Conservation (phyloP, 1,140 invertebrate species). For the Pogonomyrmex barbatus region DNA sequence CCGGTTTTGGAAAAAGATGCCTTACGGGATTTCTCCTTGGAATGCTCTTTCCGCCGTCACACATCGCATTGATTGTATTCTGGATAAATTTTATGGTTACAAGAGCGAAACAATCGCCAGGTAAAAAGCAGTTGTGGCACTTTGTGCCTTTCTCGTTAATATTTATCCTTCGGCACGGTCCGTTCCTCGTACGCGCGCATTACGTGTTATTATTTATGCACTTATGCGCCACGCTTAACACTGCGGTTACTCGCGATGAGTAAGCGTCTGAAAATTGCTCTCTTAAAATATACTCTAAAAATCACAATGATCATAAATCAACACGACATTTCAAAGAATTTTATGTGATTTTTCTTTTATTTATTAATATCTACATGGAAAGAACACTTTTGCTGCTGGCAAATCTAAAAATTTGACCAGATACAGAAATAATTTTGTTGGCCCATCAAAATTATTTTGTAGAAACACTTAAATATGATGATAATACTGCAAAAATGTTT, state of each 20-base stretch:
- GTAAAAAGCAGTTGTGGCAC: not conserved
- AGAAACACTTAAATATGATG: no score
- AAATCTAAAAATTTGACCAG: no score
- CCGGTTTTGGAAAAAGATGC: slow-evolving; percentile 28
- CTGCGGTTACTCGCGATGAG: not conserved
- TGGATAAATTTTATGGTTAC: slow-evolving; percentile 14
- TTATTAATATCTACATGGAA: no score
- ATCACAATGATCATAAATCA: no score
- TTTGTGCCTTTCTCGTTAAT: slow-evolving; percentile 46
- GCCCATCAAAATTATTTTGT: no score
- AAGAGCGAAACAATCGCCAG: slow-evolving; percentile 32
- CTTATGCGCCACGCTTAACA: not conserved
- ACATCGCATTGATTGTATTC: not conserved
- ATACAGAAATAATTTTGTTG: no score
- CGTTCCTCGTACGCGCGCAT: not conserved
- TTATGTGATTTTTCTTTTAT: no score
- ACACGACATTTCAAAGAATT: no score
- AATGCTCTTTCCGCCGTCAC: not conserved
- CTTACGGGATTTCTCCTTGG: slow-evolving; percentile 11
- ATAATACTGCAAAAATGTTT: no score
- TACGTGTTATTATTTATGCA: slow-evolving; percentile 40
- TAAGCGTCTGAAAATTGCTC: not conserved
- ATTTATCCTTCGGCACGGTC: slow-evolving; percentile 30
- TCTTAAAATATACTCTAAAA: no score
- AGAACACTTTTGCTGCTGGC: no score